Evolutionary conservation across 2,888 invertebrate genomes (phyloP), one percentile per base, ranked within the genome.

Genomic region (Drosophila vallismaia): DNA sequence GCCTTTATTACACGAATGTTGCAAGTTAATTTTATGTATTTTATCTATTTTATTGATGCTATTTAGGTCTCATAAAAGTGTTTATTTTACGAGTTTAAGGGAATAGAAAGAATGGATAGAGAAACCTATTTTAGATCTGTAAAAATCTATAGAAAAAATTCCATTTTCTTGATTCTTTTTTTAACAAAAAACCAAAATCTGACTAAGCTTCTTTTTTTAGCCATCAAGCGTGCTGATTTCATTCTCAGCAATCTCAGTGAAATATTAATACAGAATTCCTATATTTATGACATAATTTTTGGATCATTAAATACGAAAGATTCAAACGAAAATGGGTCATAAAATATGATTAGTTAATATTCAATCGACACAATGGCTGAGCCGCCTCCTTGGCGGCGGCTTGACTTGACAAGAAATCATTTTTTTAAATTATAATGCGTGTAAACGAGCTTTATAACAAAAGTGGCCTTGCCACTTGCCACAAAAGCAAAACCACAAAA

Each of bases 371-470:
- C 50, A 50, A 64, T 36, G 24, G 45, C 29, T 52, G 24, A 48
- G 31, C 31, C 6, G 3, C n/a, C 44, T 31, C n/a, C 48, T 1
- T 8, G 59, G 68, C 78, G 80, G 77, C 49, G 10, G 66, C 64
- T 78, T 80, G 68, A 68, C 64, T 78, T 80, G 68, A 71, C 84
- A 80, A 71, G 56, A 74, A 71, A 79, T 68, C 62, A 38, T 70
- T 45, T 82, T 70, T 45, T 82, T 58, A 66, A 83, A 66, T 68
- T 71, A 74, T 74, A 76, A 82, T 71, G 74, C 74, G 71, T 71
- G 67, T 70, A 76, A 76, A 77, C 74, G 74, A 76, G 80, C 86
- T 72, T 83, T 83, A 77, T 66, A 63, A 52, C 69, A 76, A 86
- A 63, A 40, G 19, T 73, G 79, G 76, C 83, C 83, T 86, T 86